These are phyloP conservation scores for Erithacus rubecula DNA, from an alignment of 2,797 vertebrate species.

Conservation along the genomic window DNA sequence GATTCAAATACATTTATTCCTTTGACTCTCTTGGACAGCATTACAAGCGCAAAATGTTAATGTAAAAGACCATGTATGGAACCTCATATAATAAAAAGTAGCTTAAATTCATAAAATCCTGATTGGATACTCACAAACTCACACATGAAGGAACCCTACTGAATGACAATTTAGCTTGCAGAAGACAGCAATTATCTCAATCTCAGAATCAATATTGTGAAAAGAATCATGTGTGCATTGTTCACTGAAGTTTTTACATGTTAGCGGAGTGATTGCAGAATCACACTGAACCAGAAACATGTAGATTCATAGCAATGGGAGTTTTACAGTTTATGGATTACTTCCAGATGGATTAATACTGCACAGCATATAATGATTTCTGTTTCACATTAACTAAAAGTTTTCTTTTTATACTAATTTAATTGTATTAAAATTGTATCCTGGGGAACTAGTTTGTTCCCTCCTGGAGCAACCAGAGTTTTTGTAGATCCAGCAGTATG, in stretches of 20 bases:
- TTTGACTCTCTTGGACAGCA: neutral
- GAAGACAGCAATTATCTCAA: neutral
- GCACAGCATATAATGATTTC: conserved; percentile 8
- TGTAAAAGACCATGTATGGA: neutral
- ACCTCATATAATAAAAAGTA: neutral
- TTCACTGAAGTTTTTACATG: neutral
- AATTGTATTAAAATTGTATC: neutral
- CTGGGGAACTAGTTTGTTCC: neutral
- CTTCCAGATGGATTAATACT: neutral
- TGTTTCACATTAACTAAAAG: neutral
- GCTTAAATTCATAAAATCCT: neutral
- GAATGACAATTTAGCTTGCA: neutral
- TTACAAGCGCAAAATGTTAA: neutral
- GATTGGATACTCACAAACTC: neutral
- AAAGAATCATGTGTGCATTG: neutral
- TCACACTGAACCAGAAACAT: neutral
- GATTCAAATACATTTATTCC: neutral
- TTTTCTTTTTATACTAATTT: conserved; percentile 29
- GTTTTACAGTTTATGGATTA: neutral
- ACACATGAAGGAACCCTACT: neutral
- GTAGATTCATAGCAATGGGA: neutral
- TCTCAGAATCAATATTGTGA: neutral
- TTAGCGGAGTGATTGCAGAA: neutral
- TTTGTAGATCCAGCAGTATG: neutral
- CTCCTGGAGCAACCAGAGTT: neutral